Base-by-base conservation (phyloP, 2,888 invertebrate genomes). In the Spisula subtruncata region DNA sequence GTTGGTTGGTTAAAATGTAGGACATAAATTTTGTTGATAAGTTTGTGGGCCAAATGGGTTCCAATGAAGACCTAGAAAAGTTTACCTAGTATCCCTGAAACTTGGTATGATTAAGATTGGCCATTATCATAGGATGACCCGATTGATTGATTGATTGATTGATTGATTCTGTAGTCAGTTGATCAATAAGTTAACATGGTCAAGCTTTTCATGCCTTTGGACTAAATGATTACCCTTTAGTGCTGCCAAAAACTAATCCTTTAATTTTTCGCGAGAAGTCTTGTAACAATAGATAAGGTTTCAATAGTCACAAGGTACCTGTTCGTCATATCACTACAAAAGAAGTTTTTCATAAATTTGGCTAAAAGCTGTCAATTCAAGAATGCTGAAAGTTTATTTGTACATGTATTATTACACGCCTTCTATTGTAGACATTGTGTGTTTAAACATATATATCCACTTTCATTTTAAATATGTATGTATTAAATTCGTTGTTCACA, bases 401-500 rank as follows among this genome's bases (percentile, higher is more conserved):
- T 75, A 35, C n/a, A 75, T 8, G 32, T 25, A 66, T 25, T 25
- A 12, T 14, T 35, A 75, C 10, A 75, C 14, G 32, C 32, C 32
- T 75, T 32, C 8, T 32, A 29, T 35, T 35, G 75, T 75, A 35
- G 32, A 75, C 75, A 75, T 75, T 35, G 32, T 32, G 16, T 25
- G 75, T 14, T 32, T 35, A 16, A 25, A 75, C 25, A 35, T 75
- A 35, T n/a, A n/a, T 41, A 41, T 35, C 25, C 29, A 75, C 75
- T 75, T 75, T 75, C 75, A 75, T 35, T 75, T 75, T 1, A 75
- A 75, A 35, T 41, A 41, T 35, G 75, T 75, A 35, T 0, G 35
- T 75, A 32, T 75, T 32, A 32, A 32, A 32, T 75, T 35, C 29
- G 32, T 35, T 75, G 75, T 75, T 75, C 75, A 75, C 75, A 75